These are phyloP conservation scores for Eospalax fontanierii DNA, from an alignment of 2,797 vertebrate genomes.

Conservation along the genomic window DNA sequence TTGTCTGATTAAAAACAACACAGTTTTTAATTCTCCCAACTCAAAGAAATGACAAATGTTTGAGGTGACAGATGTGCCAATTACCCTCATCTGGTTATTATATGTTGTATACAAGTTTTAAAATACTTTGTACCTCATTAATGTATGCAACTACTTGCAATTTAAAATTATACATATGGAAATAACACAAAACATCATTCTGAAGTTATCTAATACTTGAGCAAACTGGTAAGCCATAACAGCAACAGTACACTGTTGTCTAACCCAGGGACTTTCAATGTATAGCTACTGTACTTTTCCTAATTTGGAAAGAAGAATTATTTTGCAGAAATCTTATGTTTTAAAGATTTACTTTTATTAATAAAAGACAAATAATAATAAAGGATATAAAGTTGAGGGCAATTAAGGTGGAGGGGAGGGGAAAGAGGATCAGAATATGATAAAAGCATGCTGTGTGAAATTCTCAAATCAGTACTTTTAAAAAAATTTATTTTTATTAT, in stretches of 20 bases:
- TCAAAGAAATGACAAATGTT: no score
- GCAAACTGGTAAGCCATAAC: not conserved
- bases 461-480: no score
- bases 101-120: not conserved
- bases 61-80: no score
- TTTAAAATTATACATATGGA: not conserved
- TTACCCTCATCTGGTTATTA: not conserved
- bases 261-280: conserved; percentile 14
- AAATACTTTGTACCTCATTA: not conserved
- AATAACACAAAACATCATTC: not conserved
- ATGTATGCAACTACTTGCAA: not conserved
- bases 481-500: no score
- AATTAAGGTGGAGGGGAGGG: no score
- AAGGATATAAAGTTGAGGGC: no score
- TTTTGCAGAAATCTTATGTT: no score
- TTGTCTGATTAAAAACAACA: not conserved
- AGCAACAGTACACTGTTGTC: not conserved
- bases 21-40: not conserved
- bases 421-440: no score
- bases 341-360: no score
- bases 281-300: not conserved
- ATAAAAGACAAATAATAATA: no score
- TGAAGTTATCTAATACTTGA: conserved; percentile 15
- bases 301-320: not conserved
- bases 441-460: no score